Base-by-base conservation (phyloP, 2,797 vertebrate genomes). In the Lindbergichthys nudifrons region DNA sequence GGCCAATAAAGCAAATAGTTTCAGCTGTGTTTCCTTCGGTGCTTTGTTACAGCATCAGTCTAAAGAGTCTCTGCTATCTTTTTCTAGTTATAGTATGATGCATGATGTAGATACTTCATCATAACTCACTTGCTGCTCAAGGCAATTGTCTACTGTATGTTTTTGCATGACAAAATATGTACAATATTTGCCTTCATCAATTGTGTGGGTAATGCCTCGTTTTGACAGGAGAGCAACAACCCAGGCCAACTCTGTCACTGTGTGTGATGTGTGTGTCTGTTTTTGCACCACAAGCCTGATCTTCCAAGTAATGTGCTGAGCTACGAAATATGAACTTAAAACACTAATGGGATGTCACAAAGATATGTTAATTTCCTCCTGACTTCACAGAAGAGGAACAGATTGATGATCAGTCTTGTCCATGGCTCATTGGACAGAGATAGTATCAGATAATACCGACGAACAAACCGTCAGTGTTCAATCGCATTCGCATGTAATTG, bases 351-450 rank as follows among this genome's bases (percentile, higher is more conserved):
- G 70, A 76, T 78, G 65, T 85, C 65, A 74, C 75, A 41, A 60
- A 68, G 78, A 77, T 80, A 2, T 69, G 21, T 69, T 86, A 32
- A 26, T 79, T 87, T 84, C 23, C 59, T 73, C 72, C 65, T 65
- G 57, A 67, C 70, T 80, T 73, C 48, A 75, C 58, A 75, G 63
- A 68, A 74, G 77, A 63, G 39, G 76, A 75, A 52, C 47, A 30
- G 82, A 83, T 41, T 75, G 75, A 75, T 79, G 81, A 89, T 74
- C 63, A 73, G 71, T 82, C 69, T 36, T 50, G 79, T 76, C 43
- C 73, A 83, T 62, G 82, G 81, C 73, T 88, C 82, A 85, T 72
- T 87, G 85, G 68, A 65, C 43, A 23, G 61, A 80, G 66, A 84
- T 68, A 60, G 51, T 36, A 72, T 18, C 59, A 69, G 73, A 65